Evolutionary conservation across 2,113 vertebrate species (phyloP), one percentile per base, ranked within the genome.

Genomic region (Podocnemis expansa): DNA sequence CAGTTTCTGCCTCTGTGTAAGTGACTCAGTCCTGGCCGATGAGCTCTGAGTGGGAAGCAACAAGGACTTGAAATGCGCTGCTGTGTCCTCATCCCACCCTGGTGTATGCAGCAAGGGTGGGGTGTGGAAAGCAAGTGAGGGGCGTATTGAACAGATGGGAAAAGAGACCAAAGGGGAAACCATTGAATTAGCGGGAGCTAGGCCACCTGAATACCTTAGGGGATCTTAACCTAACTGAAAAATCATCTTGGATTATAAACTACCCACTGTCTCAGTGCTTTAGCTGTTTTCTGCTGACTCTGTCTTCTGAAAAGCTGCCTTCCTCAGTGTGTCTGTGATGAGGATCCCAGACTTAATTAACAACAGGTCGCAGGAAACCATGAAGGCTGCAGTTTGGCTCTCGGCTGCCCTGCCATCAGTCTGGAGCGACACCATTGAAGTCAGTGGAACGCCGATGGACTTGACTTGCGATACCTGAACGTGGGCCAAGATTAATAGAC

Each of bases 321-420:
- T 5, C 19, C 76, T 52, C 88, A 91, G 85, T 82, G 52, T 38
- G 25, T 25, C 24, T 49, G 19, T 73, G 4, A 78, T 55, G 31
- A 52, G 70, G 55, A 52, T 16, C 55, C 2, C 34, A 43, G 34
- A 60, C 55, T 92, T 91, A 27, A 78, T 21, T 17, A 21, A 56
- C 85, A 88, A 47, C 38, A 4, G 47, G 49, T 51, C n/a, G 11
- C 81, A 7, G 78, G 34, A 92, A 92, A 92, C 51, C 80, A 63
- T 34, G 75, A 85, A 55, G 52, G 70, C 90, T 80, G 55, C 38
- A 84, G 63, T 82, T 93, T 52, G 95, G 91, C 94, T 96, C 95
- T 96, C 93, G 82, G 81, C 93, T 96, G 86, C 88, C 86, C 81
- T 78, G 79, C 27, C 89, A 92, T 91, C 87, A 80, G 10, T 27